Conservation (phyloP, 1,140 invertebrate genomes). For the Brachionus manjavacas region DNA sequence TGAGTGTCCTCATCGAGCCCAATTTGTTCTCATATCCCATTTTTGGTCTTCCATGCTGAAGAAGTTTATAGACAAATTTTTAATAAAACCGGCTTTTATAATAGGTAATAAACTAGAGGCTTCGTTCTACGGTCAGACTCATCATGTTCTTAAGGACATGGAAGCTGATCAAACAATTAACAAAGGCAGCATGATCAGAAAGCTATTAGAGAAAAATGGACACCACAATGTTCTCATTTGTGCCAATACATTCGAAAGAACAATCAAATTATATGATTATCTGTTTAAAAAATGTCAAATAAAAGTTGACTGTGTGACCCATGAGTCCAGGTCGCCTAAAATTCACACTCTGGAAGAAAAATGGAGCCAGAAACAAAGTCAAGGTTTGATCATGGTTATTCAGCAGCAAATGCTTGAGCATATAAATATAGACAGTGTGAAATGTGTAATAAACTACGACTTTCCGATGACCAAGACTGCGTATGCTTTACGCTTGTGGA, state of each 20-base stretch:
- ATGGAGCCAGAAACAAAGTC: not conserved
- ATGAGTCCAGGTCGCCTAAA: not conserved
- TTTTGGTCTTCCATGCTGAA: constrained; percentile 17
- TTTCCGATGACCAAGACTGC: constrained; percentile 2
- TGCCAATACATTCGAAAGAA: constrained; percentile 9
- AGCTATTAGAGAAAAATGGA: not conserved
- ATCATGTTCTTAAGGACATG: constrained; percentile 7
- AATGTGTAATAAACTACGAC: constrained; percentile 29
- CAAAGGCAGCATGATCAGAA: not conserved
- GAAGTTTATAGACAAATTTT: not conserved
- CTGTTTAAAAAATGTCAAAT: not conserved
- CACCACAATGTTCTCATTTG: not conserved
- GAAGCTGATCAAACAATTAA: not conserved
- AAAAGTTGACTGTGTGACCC: not conserved
- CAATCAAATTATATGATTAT: not conserved
- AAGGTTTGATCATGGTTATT: not conserved
- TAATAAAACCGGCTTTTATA: not conserved
- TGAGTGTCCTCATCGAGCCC: not conserved
- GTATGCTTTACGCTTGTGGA: not conserved
- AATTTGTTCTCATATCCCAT: not conserved
- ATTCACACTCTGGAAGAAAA: not conserved
- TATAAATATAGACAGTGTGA: not conserved
- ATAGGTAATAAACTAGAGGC: constrained; percentile 32
- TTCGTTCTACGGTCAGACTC: not conserved
- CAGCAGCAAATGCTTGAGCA: not conserved